Evolutionary conservation across 2,113 vertebrate genomes (phyloP).

Genomic region (Cebidichthys violaceus): DNA sequence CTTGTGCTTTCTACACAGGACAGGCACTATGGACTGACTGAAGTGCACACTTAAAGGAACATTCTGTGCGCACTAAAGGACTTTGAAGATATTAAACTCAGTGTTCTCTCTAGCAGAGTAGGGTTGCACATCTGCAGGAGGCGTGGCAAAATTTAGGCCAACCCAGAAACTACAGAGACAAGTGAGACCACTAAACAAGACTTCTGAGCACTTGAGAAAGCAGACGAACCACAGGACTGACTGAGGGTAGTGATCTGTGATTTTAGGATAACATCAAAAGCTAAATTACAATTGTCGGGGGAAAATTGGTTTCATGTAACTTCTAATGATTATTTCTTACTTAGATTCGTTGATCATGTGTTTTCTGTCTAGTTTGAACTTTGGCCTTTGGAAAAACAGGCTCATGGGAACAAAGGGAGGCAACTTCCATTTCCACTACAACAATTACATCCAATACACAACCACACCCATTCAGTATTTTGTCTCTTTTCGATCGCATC

Average conservation of each 20-base stretch:
- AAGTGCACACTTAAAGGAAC: conserved; percentile 40
- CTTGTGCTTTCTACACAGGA: conserved; percentile 21
- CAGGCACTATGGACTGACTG: neutral
- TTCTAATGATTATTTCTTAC: no score
- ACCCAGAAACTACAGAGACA: conserved; percentile 2
- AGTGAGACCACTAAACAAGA: neutral
- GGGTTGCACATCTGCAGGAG: neutral
- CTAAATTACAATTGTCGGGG: neutral
- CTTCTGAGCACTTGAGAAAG: neutral
- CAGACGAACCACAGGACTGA: neutral
- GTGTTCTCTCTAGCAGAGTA: neutral
- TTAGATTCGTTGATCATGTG: no score
- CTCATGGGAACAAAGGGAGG: no score
- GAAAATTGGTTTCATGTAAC: no score
- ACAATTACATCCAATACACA: neutral
- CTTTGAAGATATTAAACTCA: conserved; percentile 30
- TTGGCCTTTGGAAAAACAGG: no score
- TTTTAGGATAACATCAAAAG: neutral
- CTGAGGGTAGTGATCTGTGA: neutral
- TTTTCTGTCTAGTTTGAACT: no score
- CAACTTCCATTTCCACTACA: no score
- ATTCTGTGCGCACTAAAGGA: conserved; percentile 40
- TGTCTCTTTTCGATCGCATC: neutral
- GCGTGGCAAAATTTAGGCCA: neutral
- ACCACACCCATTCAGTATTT: neutral